Percentiles rank a stretch among this genome's conserved stretches.
These are phyloP conservation scores for Scrobipalpa atriplicella DNA, from an alignment of 2,888 invertebrate species.

Conservation along the genomic window DNA sequence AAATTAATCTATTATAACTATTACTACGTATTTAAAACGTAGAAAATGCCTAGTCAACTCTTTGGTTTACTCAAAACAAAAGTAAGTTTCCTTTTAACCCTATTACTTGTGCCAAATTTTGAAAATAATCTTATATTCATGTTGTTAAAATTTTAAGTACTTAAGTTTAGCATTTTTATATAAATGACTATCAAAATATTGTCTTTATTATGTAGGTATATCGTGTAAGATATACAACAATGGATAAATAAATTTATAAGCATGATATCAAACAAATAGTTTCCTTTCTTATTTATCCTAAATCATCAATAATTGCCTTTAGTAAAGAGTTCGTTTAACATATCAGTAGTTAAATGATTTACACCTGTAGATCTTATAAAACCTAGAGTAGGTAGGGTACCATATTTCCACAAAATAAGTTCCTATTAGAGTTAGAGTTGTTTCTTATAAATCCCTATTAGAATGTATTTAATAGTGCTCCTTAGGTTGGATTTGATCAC, in stretches of 20 bases:
- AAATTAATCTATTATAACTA: not conserved
- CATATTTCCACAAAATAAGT: too few relatives aligned
- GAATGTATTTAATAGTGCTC: too few relatives aligned
- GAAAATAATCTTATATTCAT: not conserved
- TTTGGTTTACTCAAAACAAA: not conserved
- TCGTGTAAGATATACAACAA: not conserved
- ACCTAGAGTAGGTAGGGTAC: too few relatives aligned
- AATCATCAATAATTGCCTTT: not conserved
- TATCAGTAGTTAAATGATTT: too few relatives aligned
- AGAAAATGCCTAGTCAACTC: slow-evolving; percentile 1
- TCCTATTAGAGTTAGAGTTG: too few relatives aligned
- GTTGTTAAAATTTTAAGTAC: not conserved
- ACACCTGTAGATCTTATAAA: too few relatives aligned
- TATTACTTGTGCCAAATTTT: slow-evolving; percentile 30
- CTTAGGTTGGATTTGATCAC: too few relatives aligned
- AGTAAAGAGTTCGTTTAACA: not conserved
- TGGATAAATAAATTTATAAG: slow-evolving; percentile 16
- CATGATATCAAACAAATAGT: not conserved
- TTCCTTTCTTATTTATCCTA: not conserved
- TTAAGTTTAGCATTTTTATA: slow-evolving; percentile 11
- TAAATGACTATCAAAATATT: not conserved
- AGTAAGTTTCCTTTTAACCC: not conserved
- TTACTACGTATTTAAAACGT: not conserved
- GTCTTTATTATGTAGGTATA: not conserved
- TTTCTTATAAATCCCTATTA: too few relatives aligned